Base-by-base conservation (phyloP, 2,888 invertebrate species). In the Epistrophe grossulariae region DNA sequence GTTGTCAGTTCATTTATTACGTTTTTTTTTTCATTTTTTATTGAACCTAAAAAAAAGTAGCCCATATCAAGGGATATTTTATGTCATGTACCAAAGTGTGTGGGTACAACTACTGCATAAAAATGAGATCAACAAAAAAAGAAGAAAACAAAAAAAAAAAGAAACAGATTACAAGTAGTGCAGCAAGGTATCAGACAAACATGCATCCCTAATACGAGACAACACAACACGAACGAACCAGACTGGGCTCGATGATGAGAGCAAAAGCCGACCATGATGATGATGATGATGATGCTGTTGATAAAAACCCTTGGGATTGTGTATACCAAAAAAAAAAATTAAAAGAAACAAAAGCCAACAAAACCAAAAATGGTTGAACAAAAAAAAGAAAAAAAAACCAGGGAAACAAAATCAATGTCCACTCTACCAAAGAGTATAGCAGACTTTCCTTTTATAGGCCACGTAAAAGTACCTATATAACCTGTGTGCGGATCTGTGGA, bases 41-140 rank as follows among this genome's bases (percentile, higher is more conserved):
- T 68, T 50, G 48, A 48, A 59, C 31, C 15, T 19, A 52, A 77
- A 66, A 77, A 66, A 77, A 84, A 73, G 79, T 64, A 79, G 82
- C 74, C 62, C 76, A 85, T 85, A 73, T 81, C 78, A 73, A 82
- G 64, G 72, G 83, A 68, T 55, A 55, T 77, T 85, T 85, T 82
- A 85, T 82, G 85, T 85, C 85, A 83, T 83, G 87, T 87, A 76
- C 83, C 87, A 68, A 87, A 87, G 87, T 87, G 87, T 87, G 87
- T 83, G 87, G 87, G 87, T 87, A 87, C 87, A 87, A 83, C 74
- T 76, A 70, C 84, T 81, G 77, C 76, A 71, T 62, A 35, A 59
- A 79, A 76, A 66, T 55, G 59, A 52, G 68, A 78, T n/a, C 59
- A 52, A 17, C 31, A 64, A 9, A 43, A 59, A 59, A 55, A 24